Conservation (phyloP, 2,888 invertebrate genomes). For the Saturnia pavonia region DNA sequence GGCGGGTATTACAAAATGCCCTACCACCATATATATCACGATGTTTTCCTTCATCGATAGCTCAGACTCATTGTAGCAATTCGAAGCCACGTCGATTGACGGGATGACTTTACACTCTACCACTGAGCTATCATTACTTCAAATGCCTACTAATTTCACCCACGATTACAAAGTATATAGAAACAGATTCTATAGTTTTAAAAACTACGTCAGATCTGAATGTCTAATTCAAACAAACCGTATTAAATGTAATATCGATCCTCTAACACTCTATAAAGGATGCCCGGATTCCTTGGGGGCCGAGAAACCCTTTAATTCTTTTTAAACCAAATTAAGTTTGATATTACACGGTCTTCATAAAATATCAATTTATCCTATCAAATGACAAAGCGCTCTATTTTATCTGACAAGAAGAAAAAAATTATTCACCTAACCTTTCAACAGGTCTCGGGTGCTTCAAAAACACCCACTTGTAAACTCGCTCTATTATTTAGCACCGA, state of each 20-base stretch:
- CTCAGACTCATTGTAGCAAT: too few relatives aligned
- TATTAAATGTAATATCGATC: background rate
- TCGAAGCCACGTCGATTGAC: too few relatives aligned
- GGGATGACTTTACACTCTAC: too few relatives aligned
- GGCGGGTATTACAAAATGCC: too few relatives aligned
- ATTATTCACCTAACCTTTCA: conserved; percentile 40
- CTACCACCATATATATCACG: too few relatives aligned
- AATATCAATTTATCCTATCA: conserved; percentile 12
- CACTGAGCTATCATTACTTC: too few relatives aligned
- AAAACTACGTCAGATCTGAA: background rate
- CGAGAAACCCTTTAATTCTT: conserved; percentile 4
- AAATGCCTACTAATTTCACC: background rate
- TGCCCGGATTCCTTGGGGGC: background rate
- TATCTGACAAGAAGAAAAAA: conserved; percentile 15
- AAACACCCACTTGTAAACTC: conserved; percentile 57
- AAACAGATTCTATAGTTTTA: background rate
- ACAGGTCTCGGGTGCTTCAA: conserved; percentile 57
- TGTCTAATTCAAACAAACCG: background rate
- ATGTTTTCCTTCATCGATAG: too few relatives aligned
- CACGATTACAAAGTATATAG: background rate
- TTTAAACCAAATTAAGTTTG: conserved; percentile 5
- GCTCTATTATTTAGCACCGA: conserved; percentile 59
- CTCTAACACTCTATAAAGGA: background rate
- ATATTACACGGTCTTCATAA: conserved; percentile 11
- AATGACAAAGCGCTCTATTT: conserved; percentile 14